phyloP scores from a whole-genome alignment of 1,140 invertebrate species.

The Harpegnathos saltator region DNA sequence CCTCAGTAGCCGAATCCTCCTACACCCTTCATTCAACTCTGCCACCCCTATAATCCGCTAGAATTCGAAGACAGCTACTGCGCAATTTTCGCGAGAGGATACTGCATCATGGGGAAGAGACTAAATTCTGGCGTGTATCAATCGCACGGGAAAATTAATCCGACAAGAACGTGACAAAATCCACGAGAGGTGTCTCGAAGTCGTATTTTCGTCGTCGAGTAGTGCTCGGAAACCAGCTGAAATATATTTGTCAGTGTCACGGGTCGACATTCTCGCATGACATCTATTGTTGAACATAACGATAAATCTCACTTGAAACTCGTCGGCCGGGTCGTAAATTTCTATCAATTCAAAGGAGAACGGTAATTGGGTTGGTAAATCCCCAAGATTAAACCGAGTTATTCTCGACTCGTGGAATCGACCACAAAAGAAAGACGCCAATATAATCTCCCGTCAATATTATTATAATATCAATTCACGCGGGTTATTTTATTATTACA shows the following conservation, averaged over 20 bases:
- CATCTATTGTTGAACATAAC: neutral
- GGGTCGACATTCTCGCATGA: neutral
- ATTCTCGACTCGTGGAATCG: slow-evolving; percentile 7
- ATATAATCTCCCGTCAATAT: slow-evolving; percentile 39
- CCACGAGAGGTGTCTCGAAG: neutral
- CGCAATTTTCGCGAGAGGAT: slow-evolving; percentile 76
- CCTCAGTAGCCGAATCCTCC: slow-evolving; percentile 83
- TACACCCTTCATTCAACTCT: slow-evolving; percentile 81
- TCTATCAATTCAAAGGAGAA: slow-evolving; percentile 1
- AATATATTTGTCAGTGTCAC: neutral
- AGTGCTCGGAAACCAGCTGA: neutral
- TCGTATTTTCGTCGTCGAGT: neutral
- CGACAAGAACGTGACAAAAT: neutral
- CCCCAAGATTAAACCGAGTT: slow-evolving; percentile 1
- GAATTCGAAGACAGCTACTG: slow-evolving; percentile 78
- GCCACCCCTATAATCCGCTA: slow-evolving; percentile 76
- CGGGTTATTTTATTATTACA: slow-evolving; percentile 29
- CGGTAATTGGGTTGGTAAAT: neutral
- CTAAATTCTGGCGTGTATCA: slow-evolving; percentile 2
- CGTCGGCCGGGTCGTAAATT: neutral
- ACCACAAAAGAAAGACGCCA: slow-evolving; percentile 39
- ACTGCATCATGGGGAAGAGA: slow-evolving; percentile 32
- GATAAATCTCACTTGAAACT: neutral
- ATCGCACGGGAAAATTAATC: neutral
- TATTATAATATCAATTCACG: slow-evolving; percentile 39